Base-by-base conservation (phyloP, 2,888 invertebrate genomes). In the Dryobotodes eremita region DNA sequence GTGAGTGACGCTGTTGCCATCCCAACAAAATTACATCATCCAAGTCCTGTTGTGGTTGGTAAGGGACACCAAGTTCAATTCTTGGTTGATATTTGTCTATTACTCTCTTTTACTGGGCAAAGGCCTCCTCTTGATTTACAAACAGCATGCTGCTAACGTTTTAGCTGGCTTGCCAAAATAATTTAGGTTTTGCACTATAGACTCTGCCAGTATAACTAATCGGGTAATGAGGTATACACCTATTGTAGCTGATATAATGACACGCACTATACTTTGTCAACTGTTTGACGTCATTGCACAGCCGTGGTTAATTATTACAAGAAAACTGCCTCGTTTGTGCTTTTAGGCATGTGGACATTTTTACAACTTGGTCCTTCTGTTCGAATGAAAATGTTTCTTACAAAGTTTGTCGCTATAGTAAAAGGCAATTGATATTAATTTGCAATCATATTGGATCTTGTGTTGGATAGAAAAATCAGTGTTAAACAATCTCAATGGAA, bases 1-100 rank as follows among this genome's bases (percentile, higher is more conserved):
- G 78, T 82, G 82, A 77, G 53, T 74, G 79, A 83, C 83, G 78
- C 83, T 83, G 69, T 83, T 83, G 78, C 69, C 31, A 78, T 72
- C 72, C 65, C 62, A 66, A 77, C 59, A 72, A n/a, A 26, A 82
- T 82, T 82, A 82, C 71, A 77, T 77, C 77, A 64, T 53, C 68
- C 11, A 76, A 82, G 59, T 77, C 62, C 26, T 77, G 71, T 71
- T 82, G 68, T 71, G 61, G 68, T 71, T 70, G 70, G 65, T 61
- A 71, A 55, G 59, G 76, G 59, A 65, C 65, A 70, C 1, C 15
- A 20, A 31, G 5, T 59, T 50, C 4, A 17, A n/a, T 46, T 71
- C n/a, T 64, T 59, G 8, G 26, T 68, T 50, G 13, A 31, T 50
- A 4, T 31, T 68, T 50, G 68, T 7, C 7, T 26, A 20, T 26